These are phyloP conservation scores for Anoncus sp. DNA, from an alignment of 2,888 invertebrate species.

Conservation along the genomic window DNA sequence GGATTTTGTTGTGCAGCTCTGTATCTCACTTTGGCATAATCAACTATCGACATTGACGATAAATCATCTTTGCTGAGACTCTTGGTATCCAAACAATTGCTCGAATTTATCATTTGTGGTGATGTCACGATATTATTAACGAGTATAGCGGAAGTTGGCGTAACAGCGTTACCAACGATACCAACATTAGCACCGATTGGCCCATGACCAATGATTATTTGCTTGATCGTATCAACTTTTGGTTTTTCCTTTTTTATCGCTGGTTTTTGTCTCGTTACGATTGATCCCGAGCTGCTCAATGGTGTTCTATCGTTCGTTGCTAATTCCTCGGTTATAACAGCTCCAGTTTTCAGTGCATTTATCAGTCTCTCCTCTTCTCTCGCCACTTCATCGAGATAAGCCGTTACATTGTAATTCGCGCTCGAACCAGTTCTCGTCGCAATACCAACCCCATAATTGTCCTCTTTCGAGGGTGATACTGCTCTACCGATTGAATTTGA, in stretches of 20 bases:
- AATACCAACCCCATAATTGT: slow-evolving; percentile 53
- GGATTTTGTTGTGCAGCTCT: slow-evolving; percentile 84
- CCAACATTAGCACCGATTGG: slow-evolving; percentile 31
- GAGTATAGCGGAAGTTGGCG: slow-evolving; percentile 68
- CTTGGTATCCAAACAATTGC: slow-evolving; percentile 63
- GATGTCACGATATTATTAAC: slow-evolving; percentile 65
- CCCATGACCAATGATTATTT: slow-evolving; percentile 73
- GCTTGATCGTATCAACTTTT: slow-evolving; percentile 77
- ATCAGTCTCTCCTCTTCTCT: slow-evolving; percentile 92
- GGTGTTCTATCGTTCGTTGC: slow-evolving; percentile 19
- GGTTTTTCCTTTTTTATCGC: slow-evolving; percentile 79
- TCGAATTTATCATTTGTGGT: slow-evolving; percentile 22
- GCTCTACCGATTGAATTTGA: slow-evolving; percentile 56
- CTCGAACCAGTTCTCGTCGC: slow-evolving; percentile 63
- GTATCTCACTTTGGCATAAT: slow-evolving; percentile 88
- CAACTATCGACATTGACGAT: slow-evolving; percentile 85
- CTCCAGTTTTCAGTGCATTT: slow-evolving; percentile 91
- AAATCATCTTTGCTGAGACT: slow-evolving; percentile 75
- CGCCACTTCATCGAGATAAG: slow-evolving; percentile 89
- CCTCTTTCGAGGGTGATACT: slow-evolving; percentile 65
- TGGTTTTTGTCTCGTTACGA: slow-evolving; percentile 74
- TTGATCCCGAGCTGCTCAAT: slow-evolving; percentile 9
- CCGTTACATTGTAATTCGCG: slow-evolving; percentile 70
- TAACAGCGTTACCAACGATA: slow-evolving; percentile 26
- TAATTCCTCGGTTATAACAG: slow-evolving; percentile 85